Evolutionary conservation across 2,888 invertebrate genomes (phyloP).

Genomic region (Melanophora roralis): DNA sequence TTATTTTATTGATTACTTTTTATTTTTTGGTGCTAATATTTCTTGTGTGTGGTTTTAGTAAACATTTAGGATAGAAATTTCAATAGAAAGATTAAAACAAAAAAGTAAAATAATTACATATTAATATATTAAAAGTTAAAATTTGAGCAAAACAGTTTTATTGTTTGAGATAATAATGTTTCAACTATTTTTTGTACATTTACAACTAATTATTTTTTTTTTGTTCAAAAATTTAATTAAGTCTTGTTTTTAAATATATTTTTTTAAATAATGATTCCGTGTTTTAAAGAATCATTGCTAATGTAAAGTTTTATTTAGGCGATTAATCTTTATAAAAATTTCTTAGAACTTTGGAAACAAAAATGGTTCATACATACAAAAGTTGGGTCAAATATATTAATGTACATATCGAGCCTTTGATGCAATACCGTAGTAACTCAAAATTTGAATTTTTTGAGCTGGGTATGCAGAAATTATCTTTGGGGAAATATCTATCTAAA

Average conservation of each 20-base stretch:
- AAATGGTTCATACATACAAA: no score
- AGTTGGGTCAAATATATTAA: no score
- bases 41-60: conserved; percentile 26
- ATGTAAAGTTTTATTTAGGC: conserved; percentile 8
- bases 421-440: no score
- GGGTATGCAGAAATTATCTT: no score
- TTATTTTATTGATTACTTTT: neutral
- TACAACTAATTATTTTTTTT: conserved; percentile 2
- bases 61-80: conserved; percentile 10
- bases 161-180: conserved; percentile 31
- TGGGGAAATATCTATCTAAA: no score
- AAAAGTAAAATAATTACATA: neutral
- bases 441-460: no score
- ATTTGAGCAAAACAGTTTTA: conserved; percentile 9
- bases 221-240: conserved; percentile 8
- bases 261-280: conserved; percentile 2
- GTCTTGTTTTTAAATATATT: conserved; percentile 44
- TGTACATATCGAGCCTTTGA: no score
- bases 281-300: conserved; percentile 23
- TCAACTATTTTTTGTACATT: conserved; percentile 25
- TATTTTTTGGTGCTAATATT: conserved; percentile 31
- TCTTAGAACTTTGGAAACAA: no score
- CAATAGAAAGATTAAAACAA: neutral
- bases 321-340: neutral
- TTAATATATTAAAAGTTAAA: neutral